Conservation (phyloP, 2,113 vertebrate species). For the Zapornia atra region DNA sequence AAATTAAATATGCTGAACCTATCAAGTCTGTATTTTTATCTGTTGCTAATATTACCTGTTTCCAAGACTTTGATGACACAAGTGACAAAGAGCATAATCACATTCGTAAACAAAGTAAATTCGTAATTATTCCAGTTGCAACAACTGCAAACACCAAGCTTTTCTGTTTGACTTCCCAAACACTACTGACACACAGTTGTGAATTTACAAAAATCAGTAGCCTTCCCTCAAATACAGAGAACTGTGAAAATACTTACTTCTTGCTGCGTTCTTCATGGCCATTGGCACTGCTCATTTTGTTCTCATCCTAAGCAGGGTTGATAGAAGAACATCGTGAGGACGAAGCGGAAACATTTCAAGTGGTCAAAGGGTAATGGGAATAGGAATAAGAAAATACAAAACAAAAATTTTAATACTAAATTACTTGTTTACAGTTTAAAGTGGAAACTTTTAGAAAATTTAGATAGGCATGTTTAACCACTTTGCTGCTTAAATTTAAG, state of each 20-base stretch:
- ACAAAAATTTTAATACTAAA: constrained; percentile 84
- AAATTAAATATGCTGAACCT: neutral
- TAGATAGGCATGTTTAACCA: constrained; percentile 83
- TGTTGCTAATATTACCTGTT: neutral
- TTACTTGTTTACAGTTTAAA: constrained; percentile 76
- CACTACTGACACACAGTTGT: accelerated
- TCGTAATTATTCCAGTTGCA: neutral
- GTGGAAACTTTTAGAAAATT: constrained; percentile 82
- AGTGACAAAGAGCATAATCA: neutral
- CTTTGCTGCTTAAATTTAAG: constrained; percentile 82
- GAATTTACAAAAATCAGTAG: neutral
- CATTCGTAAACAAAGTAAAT: neutral
- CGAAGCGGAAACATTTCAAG: constrained; percentile 98
- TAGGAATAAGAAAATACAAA: constrained; percentile 95
- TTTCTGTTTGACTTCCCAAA: neutral
- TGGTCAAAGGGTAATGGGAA: constrained; percentile 95
- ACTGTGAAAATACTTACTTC: constrained; percentile 82
- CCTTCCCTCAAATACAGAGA: accelerated
- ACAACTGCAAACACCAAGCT: neutral
- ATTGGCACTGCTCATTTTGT: constrained; percentile 91
- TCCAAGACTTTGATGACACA: neutral
- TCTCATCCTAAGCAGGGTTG: constrained; percentile 98
- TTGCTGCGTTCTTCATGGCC: constrained; percentile 92
- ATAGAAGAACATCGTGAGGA: constrained; percentile 99
- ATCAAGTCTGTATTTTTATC: neutral